These are phyloP conservation scores for Lapara coniferarum DNA, from an alignment of 2,888 invertebrate genomes.

Conservation along the genomic window DNA sequence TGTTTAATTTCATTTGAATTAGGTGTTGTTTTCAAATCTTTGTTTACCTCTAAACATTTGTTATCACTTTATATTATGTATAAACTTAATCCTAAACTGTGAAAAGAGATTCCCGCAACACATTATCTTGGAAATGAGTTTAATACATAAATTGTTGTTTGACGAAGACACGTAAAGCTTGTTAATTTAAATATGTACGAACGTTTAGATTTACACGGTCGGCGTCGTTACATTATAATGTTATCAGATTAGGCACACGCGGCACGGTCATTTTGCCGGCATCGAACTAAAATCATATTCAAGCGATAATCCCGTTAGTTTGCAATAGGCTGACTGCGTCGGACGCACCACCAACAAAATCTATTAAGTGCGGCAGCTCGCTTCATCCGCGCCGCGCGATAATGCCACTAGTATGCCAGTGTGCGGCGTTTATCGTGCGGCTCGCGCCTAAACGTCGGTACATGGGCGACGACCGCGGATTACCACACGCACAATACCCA, in stretches of 20 bases:
- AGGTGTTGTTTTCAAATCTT: background rate
- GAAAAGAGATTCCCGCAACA: background rate
- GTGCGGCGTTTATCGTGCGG: conserved; percentile 59
- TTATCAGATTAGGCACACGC: conserved; percentile 49
- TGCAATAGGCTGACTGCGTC: conserved; percentile 71
- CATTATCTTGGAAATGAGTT: conserved; percentile 11
- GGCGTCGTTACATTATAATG: conserved; percentile 28
- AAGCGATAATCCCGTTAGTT: conserved; percentile 77
- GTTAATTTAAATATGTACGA: conserved; percentile 33
- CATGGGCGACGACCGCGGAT: conserved; percentile 73
- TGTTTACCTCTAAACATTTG: background rate
- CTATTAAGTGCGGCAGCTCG: conserved; percentile 80
- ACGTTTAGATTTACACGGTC: conserved; percentile 40
- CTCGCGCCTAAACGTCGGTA: conserved; percentile 67
- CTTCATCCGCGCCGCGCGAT: conserved; percentile 67
- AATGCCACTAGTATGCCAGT: conserved; percentile 58
- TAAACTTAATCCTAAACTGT: background rate
- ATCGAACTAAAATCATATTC: conserved; percentile 68
- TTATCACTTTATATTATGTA: background rate
- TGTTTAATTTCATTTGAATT: conserved; percentile 8
- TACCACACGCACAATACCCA: conserved; percentile 83
- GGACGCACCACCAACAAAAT: conserved; percentile 73
- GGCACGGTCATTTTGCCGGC: conserved; percentile 40
- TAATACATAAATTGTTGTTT: background rate
- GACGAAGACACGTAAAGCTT: conserved; percentile 3